Percentiles rank a stretch among this genome's conserved stretches.
phyloP scores from a whole-genome alignment of 2,113 vertebrate genomes.

The Chionis minor region DNA sequence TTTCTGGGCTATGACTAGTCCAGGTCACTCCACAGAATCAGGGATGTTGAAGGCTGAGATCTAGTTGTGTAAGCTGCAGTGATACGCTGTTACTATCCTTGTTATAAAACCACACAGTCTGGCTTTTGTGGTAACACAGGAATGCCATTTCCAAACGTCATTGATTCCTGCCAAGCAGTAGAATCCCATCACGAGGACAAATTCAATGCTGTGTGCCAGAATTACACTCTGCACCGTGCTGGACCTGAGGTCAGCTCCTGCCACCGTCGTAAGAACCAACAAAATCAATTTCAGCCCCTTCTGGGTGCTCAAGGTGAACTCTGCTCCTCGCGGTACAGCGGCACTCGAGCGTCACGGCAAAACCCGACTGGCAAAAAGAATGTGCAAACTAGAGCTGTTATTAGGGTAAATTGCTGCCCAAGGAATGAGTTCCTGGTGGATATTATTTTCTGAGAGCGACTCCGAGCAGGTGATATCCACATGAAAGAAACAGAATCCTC shows the following conservation, averaged over 20 bases:
- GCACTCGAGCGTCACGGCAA: neutral
- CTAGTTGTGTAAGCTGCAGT: neutral
- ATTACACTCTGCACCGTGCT: neutral
- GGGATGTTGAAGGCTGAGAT: neutral
- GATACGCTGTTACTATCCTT: neutral
- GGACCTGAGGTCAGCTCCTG: neutral
- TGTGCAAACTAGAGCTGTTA: neutral
- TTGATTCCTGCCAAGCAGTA: neutral
- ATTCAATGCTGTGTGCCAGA: neutral
- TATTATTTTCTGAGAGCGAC: constrained; percentile 10
- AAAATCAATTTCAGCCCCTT: neutral
- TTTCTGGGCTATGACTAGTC: neutral
- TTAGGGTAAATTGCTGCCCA: constrained; percentile 10
- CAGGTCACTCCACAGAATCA: neutral
- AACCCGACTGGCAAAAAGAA: neutral
- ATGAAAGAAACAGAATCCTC: constrained; percentile 21
- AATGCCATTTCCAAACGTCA: neutral
- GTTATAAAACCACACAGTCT: neutral
- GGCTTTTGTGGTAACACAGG: neutral
- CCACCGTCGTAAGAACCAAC: neutral
- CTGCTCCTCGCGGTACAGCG: neutral
- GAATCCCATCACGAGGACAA: neutral
- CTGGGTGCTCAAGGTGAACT: neutral
- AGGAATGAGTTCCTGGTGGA: neutral
- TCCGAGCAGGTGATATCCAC: neutral